Percentiles rank a stretch among this genome's conserved stretches.
Evolutionary conservation across 2,888 invertebrate species (phyloP).

Genomic region (Pollenia labialis): DNA sequence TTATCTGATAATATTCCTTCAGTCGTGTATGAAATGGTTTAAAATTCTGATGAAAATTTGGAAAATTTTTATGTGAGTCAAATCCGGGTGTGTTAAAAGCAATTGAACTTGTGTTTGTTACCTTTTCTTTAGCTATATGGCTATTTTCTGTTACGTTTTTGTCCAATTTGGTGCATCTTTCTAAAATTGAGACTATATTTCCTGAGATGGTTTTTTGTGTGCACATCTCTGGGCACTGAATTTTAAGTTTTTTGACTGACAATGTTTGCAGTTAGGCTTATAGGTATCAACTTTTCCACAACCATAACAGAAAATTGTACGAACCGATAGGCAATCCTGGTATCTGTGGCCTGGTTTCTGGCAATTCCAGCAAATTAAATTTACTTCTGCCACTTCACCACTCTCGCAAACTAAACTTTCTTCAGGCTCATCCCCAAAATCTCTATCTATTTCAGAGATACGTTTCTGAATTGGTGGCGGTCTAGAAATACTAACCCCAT

Average conservation of each 20-base stretch:
- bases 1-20: neutral
- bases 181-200: conserved; percentile 6
- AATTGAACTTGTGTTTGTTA: neutral
- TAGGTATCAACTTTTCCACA: no score
- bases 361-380: conserved; percentile 45
- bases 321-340: conserved; percentile 23
- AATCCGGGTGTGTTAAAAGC: neutral
- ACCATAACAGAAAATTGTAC: conserved; percentile 36
- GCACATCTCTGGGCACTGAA: no score
- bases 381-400: neutral
- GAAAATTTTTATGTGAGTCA: neutral
- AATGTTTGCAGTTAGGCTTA: no score
- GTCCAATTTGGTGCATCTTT: neutral
- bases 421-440: neutral
- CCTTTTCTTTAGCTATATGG: neutral
- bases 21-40: conserved; percentile 34
- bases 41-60: neutral
- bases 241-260: no score
- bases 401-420: neutral
- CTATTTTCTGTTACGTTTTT: no score
- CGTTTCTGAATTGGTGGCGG: neutral
- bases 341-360: conserved; percentile 18
- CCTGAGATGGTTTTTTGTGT: neutral
- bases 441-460: neutral
- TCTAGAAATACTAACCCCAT: neutral